Evolutionary conservation across 2,797 vertebrate genomes (phyloP).

Genomic region (Ctenopoma multispine): DNA sequence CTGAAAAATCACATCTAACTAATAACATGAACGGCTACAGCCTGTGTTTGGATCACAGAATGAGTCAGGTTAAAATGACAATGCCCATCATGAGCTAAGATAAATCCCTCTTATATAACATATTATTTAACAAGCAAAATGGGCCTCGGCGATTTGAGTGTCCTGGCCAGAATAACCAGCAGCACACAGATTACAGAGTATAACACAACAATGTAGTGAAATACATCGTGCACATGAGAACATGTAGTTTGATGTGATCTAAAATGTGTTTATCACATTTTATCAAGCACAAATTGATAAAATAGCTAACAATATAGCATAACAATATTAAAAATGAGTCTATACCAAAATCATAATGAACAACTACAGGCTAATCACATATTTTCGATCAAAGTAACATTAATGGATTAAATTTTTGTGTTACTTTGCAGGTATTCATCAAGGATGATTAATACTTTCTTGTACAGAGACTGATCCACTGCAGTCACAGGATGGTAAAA

Average conservation of each 20-base stretch:
- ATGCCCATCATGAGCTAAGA: constrained; percentile 26
- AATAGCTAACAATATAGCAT: neutral
- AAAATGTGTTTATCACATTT: too few species aligned
- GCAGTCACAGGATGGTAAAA: constrained; percentile 78
- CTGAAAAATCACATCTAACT: neutral
- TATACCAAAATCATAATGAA: neutral
- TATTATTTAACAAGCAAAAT: constrained; percentile 54
- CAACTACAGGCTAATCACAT: neutral
- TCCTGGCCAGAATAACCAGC: constrained; percentile 27
- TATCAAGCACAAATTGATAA: neutral
- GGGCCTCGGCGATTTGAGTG: constrained; percentile 34
- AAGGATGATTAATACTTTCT: constrained; percentile 48
- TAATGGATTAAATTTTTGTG: neutral
- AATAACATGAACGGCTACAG: neutral
- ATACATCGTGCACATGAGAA: neutral
- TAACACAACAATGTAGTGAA: constrained; percentile 1
- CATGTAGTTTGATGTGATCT: neutral
- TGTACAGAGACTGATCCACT: constrained; percentile 36
- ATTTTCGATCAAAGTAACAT: neutral
- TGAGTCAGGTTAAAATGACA: constrained; percentile 22
- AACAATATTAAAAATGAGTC: neutral
- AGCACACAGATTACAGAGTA: constrained; percentile 15
- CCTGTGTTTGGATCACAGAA: constrained; percentile 18
- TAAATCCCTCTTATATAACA: constrained; percentile 66
- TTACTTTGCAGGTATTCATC: constrained; percentile 32